These are phyloP conservation scores for Rhagium mordax DNA, from an alignment of 2,888 invertebrate genomes.

Conservation along the genomic window DNA sequence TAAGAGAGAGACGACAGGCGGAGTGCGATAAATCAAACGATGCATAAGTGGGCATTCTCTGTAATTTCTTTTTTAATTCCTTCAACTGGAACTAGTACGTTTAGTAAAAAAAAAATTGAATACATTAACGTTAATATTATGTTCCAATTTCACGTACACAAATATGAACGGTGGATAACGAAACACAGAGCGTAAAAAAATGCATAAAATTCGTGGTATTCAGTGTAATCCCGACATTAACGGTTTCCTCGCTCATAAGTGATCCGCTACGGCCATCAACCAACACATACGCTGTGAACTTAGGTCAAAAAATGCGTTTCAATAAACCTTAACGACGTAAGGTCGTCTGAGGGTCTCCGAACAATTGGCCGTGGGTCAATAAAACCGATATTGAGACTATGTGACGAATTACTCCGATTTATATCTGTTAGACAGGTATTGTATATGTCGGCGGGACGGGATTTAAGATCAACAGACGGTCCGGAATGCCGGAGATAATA, in stretches of 20 bases:
- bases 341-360: slow-evolving; percentile 21
- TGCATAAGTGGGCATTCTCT: not conserved
- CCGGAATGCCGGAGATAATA: not conserved
- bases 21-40: not conserved
- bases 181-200: slow-evolving; percentile 1
- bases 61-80: too few relatives aligned
- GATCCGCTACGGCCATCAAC: not conserved
- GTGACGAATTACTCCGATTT: slow-evolving; percentile 5
- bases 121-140: not conserved
- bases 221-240: slow-evolving; percentile 11
- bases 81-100: not conserved
- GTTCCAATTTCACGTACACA: not conserved
- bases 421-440: slow-evolving; percentile 5
- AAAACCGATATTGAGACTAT: slow-evolving; percentile 6
- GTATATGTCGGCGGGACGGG: not conserved
- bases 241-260: slow-evolving; percentile 5
- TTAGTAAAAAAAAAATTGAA: not conserved
- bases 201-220: slow-evolving; percentile 15
- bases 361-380: slow-evolving; percentile 3
- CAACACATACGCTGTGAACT: slow-evolving; percentile 6
- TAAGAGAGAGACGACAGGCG: not conserved
- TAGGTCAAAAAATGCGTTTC: slow-evolving; percentile 2
- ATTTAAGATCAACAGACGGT: not conserved
- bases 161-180: not conserved
- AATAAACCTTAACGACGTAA: slow-evolving; percentile 8